Conservation (phyloP, 2,888 invertebrate species). For the Choristoneura rosaceana region DNA sequence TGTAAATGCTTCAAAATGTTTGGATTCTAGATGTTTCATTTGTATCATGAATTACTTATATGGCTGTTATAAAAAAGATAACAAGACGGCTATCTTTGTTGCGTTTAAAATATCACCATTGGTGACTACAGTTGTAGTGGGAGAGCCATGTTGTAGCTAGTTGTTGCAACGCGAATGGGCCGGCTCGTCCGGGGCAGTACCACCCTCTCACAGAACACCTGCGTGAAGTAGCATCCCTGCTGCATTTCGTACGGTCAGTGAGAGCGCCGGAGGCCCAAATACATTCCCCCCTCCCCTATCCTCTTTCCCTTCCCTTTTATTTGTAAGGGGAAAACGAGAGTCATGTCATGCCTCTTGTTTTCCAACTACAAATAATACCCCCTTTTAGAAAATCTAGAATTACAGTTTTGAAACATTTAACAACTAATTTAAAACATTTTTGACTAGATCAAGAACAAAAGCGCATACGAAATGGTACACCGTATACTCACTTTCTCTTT, state of each 20-base stretch:
- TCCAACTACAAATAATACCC: neutral
- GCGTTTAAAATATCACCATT: no score
- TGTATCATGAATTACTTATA: no score
- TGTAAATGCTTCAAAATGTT: neutral
- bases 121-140: neutral
- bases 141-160: neutral
- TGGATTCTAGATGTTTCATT: neutral
- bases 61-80: no score
- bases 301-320: neutral
- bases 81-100: no score
- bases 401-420: neutral
- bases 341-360: neutral
- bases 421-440: neutral
- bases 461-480: neutral
- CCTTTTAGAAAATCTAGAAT: neutral
- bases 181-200: slow-evolving; percentile 10
- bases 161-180: neutral
- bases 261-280: neutral
- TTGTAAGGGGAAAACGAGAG: neutral
- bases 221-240: neutral
- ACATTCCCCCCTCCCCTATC: neutral
- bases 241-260: slow-evolving; percentile 2
- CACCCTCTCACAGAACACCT: slow-evolving; percentile 5
- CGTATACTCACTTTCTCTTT: neutral
- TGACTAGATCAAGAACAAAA: neutral